Evolutionary conservation across 2,797 vertebrate species (phyloP).

Genomic region (Platyrinchus mystaceus): DNA sequence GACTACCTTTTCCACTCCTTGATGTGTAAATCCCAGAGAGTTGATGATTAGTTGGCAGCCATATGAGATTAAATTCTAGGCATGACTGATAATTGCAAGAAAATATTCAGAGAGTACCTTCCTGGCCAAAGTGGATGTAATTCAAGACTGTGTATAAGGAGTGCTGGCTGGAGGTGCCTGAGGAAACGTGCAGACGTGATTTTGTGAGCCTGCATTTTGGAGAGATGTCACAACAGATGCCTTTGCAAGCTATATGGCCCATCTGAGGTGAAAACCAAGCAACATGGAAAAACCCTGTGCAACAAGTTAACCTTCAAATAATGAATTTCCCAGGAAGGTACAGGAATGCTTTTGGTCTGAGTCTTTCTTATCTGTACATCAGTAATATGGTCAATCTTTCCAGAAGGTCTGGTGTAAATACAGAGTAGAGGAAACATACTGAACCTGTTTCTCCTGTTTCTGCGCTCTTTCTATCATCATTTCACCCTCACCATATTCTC

Average conservation of each 20-base stretch:
- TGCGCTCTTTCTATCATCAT: neutral
- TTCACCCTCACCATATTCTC: neutral
- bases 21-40: neutral
- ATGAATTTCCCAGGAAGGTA: conserved; percentile 2
- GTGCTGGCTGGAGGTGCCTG: neutral
- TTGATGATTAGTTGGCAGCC: neutral
- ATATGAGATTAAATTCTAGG: neutral
- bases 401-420: neutral
- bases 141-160: neutral
- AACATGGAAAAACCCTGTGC: neutral
- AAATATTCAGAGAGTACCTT: neutral
- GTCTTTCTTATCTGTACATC: neutral
- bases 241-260: neutral
- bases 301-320: neutral
- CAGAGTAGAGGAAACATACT: neutral
- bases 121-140: neutral
- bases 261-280: neutral
- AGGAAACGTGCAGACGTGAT: neutral
- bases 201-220: neutral
- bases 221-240: neutral
- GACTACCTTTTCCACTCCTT: neutral
- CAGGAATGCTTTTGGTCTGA: neutral
- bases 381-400: neutral
- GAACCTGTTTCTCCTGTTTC: neutral
- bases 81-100: conserved; percentile 15